Evolutionary conservation across 1,140 invertebrate species (phyloP).

Genomic region (Panagrolaimus sp.): DNA sequence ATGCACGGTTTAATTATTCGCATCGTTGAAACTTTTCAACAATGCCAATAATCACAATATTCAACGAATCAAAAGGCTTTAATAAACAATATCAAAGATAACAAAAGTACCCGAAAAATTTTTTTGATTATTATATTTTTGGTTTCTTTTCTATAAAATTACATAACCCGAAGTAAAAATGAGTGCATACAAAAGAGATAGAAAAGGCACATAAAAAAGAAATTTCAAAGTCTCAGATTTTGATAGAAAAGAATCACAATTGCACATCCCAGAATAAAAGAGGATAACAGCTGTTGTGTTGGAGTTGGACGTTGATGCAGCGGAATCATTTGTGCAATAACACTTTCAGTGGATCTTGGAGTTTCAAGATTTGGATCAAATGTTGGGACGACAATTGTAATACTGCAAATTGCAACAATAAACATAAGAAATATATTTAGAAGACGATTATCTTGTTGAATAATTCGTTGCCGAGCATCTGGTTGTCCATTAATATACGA

Average conservation of each 20-base stretch:
- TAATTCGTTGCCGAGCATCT: background rate
- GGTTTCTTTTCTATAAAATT: too few relatives aligned
- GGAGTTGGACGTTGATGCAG: background rate
- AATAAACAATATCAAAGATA: too few relatives aligned
- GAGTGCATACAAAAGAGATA: too few relatives aligned
- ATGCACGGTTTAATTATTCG: too few relatives aligned
- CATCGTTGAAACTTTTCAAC: too few relatives aligned
- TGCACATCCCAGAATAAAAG: background rate
- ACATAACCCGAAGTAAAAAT: too few relatives aligned
- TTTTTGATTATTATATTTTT: too few relatives aligned
- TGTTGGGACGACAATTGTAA: background rate
- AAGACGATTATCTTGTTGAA: background rate
- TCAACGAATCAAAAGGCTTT: too few relatives aligned
- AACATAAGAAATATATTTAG: background rate
- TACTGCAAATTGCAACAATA: background rate
- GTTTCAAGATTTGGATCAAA: background rate
- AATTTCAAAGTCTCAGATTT: background rate
- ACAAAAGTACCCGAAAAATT: too few relatives aligned
- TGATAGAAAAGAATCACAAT: slow-evolving; percentile 7
- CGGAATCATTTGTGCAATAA: background rate
- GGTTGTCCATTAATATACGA: background rate
- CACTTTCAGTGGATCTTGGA: background rate
- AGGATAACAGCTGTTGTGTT: background rate
- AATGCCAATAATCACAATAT: too few relatives aligned
- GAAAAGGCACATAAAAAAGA: background rate